These are phyloP conservation scores for Eueides isabella DNA, from an alignment of 1,140 invertebrate genomes.

Conservation along the genomic window DNA sequence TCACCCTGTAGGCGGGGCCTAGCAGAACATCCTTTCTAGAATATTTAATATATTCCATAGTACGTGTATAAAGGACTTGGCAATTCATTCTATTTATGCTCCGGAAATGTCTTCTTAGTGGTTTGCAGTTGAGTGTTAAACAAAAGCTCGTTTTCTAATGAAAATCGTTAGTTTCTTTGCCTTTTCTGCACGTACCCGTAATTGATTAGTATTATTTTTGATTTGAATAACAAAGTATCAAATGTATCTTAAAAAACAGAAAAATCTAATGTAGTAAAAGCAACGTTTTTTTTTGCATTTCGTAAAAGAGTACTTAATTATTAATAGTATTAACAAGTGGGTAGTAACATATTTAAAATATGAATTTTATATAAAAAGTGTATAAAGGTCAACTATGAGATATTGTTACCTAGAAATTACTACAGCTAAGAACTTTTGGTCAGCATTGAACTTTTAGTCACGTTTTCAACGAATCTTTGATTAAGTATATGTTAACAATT, in stretches of 20 bases:
- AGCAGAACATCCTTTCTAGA: conserved; percentile 16
- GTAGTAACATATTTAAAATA: no score
- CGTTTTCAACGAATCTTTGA: background rate
- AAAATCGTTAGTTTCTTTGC: background rate
- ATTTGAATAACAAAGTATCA: no score
- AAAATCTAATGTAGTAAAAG: no score
- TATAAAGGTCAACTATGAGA: background rate
- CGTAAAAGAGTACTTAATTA: no score
- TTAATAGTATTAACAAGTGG: no score
- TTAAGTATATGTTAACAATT: background rate
- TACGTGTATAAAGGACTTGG: conserved; percentile 2
- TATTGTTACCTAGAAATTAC: background rate
- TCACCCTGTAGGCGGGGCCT: conserved; percentile 23
- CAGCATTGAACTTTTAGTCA: no score
- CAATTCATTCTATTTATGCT: conserved; percentile 9
- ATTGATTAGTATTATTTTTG: no score
- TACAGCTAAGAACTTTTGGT: background rate
- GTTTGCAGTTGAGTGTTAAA: background rate
- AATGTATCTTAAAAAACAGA: no score
- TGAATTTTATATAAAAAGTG: no score
- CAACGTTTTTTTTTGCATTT: no score
- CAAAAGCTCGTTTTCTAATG: background rate
- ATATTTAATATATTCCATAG: conserved; percentile 1
- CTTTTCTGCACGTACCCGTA: background rate
- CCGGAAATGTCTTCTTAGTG: conserved; percentile 6